Evolutionary conservation across 2,797 vertebrate genomes (phyloP), one percentile per base, ranked within the genome.

Genomic region (Schizopygopsis malacanthus): DNA sequence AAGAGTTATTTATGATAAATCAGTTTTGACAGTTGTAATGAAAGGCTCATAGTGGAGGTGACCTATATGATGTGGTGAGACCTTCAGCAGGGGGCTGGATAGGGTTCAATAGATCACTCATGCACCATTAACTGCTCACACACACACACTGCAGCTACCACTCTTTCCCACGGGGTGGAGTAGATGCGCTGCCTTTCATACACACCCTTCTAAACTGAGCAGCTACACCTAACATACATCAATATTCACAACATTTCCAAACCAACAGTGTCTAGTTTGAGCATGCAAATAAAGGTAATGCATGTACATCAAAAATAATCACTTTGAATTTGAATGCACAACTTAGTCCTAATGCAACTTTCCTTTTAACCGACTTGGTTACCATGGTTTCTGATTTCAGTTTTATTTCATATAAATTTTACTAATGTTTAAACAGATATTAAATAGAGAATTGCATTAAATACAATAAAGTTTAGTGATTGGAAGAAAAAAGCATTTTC

Each of bases 121-220:
- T 43, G 91, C 92, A 89, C 91, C 91, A 91, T 89, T 93, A 89
- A 88, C 92, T 91, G 87, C 86, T 90, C 87, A 82, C 88, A 85
- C 18, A 75, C 86, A 80, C 54, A 65, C 25, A 25, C 41, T 67
- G 47, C 63, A 84, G 63, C 75, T 70, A 20, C 63, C 4, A 9
- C 47, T 43, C 61, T 77, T 84, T 84, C 75, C 73, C 83, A 84
- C 83, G 73, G 83, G 73, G 52, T 59, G 67, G 82, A 39, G 82
- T 65, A 79, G 15, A 43, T 81, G 73, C 37, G 87, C 79, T 50
- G 13, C 16, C 47, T 86, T 83, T 86, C 81, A 91, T 59, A 25
- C 12, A 18, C 63, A 65, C 63, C 6, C 25, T 79, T 56, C 43
- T 37, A 75, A 83, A 70, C 65, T 25, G 28, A 81, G 45, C 25